phyloP scores from a whole-genome alignment of 2,113 vertebrate species.

The Hiodon tergisus region DNA sequence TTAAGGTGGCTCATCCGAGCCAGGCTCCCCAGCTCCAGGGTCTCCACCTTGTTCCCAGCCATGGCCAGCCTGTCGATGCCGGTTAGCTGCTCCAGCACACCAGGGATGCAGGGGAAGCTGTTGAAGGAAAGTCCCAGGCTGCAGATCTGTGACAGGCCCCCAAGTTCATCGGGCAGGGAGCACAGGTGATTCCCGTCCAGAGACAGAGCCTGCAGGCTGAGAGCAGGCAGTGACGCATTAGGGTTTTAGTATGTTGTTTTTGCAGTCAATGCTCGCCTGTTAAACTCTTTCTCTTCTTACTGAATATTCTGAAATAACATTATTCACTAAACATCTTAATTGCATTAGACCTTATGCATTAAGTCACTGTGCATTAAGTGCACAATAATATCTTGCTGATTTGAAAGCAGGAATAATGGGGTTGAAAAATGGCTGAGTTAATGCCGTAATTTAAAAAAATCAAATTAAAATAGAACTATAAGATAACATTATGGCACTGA shows the following conservation, averaged over 20 bases:
- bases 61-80: slow-evolving; percentile 78
- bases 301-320: neutral
- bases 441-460: slow-evolving; percentile 25
- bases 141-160: slow-evolving; percentile 75
- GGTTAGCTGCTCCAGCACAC: slow-evolving; percentile 72
- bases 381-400: slow-evolving; percentile 29
- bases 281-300: slow-evolving; percentile 6
- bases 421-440: slow-evolving; percentile 25
- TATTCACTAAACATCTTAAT: neutral
- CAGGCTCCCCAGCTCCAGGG: slow-evolving; percentile 66
- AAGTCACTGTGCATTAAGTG: slow-evolving; percentile 11
- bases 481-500: no score
- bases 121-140: slow-evolving; percentile 90
- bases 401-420: slow-evolving; percentile 33
- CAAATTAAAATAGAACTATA: slow-evolving; percentile 10
- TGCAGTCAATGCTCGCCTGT: neutral
- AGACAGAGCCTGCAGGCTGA: slow-evolving; percentile 83
- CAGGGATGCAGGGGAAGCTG: slow-evolving; percentile 75
- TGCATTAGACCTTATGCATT: slow-evolving; percentile 7
- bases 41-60: slow-evolving; percentile 81
- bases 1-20: slow-evolving; percentile 76
- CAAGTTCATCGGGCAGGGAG: slow-evolving; percentile 80
- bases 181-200: slow-evolving; percentile 87
- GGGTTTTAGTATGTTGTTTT: neutral
- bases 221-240: slow-evolving; percentile 18